Evolutionary conservation across 2,888 invertebrate species (phyloP).

Genomic region (Chrysolina americana): DNA sequence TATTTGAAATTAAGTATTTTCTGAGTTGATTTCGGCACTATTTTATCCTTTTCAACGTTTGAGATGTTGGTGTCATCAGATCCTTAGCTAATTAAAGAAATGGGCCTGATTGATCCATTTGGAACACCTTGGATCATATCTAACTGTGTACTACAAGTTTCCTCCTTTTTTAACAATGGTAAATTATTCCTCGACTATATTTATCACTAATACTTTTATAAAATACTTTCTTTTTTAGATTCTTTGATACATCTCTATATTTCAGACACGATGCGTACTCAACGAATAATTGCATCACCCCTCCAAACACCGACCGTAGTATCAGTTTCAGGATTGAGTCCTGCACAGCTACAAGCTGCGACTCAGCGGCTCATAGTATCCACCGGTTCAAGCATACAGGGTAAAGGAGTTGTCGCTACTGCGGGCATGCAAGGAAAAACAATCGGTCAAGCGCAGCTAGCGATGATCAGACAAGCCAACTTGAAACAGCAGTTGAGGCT

Average conservation of each 20-base stretch:
- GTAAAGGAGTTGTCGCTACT: constrained; percentile 62
- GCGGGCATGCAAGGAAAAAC: constrained; percentile 69
- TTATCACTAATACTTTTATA: no score
- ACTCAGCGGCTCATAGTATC: constrained; percentile 71
- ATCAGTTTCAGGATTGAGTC: constrained; percentile 66
- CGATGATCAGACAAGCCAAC: constrained; percentile 75
- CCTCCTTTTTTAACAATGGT: no score
- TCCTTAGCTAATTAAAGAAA: no score
- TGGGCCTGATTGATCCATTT: no score
- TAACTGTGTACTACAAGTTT: no score
- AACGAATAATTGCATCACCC: constrained; percentile 66
- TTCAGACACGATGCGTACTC: constrained; percentile 62
- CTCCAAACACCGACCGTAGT: constrained; percentile 67
- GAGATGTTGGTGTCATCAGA: no score
- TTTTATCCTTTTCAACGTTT: no score
- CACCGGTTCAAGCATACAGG: constrained; percentile 61
- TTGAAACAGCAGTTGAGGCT: constrained; percentile 66
- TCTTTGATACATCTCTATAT: background rate
- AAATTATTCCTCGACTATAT: no score
- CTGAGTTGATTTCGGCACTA: no score
- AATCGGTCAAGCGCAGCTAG: constrained; percentile 73
- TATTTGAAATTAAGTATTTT: no score
- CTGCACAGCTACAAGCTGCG: constrained; percentile 66
- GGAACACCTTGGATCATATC: no score
- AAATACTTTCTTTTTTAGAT: background rate